phyloP scores from a whole-genome alignment of 2,797 vertebrate species.

The Lepilemur ruficaudatus region DNA sequence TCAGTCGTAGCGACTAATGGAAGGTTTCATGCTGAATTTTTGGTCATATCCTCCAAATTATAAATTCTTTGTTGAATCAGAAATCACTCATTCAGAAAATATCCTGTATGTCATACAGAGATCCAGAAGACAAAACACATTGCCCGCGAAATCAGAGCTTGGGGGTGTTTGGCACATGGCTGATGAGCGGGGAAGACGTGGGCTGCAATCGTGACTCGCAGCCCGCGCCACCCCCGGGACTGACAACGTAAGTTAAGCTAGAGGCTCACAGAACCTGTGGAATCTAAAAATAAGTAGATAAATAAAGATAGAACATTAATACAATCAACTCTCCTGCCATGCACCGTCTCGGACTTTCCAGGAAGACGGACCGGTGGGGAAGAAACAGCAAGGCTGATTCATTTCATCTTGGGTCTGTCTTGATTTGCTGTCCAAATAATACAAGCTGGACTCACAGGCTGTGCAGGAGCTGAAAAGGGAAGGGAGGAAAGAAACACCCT shows the following conservation, averaged over 20 bases:
- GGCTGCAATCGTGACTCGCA: fast-evolving
- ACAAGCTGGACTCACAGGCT: not conserved
- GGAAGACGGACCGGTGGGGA: not conserved
- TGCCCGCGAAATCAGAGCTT: not conserved
- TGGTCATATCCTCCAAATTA: not conserved
- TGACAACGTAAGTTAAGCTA: fast-evolving
- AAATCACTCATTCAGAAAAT: not conserved
- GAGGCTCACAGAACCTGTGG: not conserved
- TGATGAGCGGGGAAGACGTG: fast-evolving
- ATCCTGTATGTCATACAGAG: not conserved
- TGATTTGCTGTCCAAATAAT: not conserved
- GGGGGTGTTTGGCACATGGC: fast-evolving
- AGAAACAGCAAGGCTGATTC: not conserved
- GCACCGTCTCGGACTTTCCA: slow-evolving; percentile 18
- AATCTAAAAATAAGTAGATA: not conserved
- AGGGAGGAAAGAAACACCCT: not conserved
- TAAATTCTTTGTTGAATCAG: not conserved
- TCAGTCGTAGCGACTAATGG: fast-evolving
- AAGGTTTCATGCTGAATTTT: not conserved
- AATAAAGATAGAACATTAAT: not conserved
- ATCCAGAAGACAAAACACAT: not conserved
- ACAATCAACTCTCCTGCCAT: not conserved
- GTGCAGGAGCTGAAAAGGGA: not conserved
- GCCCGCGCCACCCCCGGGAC: not conserved
- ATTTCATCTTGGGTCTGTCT: not conserved